Conservation (phyloP, 2,113 vertebrate species). For the Hirundichthys speculiger region DNA sequence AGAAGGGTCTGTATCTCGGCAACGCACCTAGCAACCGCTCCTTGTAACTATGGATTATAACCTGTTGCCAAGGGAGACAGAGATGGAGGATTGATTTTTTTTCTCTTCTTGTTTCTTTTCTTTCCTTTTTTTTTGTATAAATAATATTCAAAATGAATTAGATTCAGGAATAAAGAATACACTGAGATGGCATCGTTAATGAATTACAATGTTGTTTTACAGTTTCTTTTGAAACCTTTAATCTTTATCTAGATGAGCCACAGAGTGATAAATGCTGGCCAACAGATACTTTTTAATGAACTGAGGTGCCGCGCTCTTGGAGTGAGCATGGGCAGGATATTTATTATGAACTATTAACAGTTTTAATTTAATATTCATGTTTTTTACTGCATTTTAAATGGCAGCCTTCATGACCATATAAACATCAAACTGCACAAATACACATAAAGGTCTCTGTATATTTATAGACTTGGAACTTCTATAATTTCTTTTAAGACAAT, state of each 20-base stretch:
- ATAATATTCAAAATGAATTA: slow-evolving; percentile 74
- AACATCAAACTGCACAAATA: too few relatives aligned
- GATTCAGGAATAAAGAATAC: slow-evolving; percentile 65
- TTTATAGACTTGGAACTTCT: too few relatives aligned
- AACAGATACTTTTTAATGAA: too few relatives aligned
- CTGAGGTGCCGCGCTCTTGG: too few relatives aligned
- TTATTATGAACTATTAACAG: too few relatives aligned
- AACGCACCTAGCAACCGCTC: slow-evolving; percentile 84
- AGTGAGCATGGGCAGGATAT: too few relatives aligned
- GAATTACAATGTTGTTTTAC: neutral
- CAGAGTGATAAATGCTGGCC: too few relatives aligned
- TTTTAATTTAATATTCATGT: too few relatives aligned
- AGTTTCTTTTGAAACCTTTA: neutral
- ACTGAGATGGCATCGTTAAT: slow-evolving; percentile 15
- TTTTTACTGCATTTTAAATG: too few relatives aligned
- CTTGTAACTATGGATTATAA: slow-evolving; percentile 86
- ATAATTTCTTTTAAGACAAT: too few relatives aligned
- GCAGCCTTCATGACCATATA: too few relatives aligned
- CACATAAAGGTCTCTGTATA: too few relatives aligned
- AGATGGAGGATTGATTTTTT: slow-evolving; percentile 83
- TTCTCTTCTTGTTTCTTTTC: slow-evolving; percentile 33
- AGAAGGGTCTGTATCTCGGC: slow-evolving; percentile 82
- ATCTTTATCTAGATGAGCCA: neutral
- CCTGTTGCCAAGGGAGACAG: slow-evolving; percentile 86
- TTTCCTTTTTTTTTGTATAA: slow-evolving; percentile 29